phyloP scores from a whole-genome alignment of 2,113 vertebrate genomes.

The Odontesthes bonariensis region DNA sequence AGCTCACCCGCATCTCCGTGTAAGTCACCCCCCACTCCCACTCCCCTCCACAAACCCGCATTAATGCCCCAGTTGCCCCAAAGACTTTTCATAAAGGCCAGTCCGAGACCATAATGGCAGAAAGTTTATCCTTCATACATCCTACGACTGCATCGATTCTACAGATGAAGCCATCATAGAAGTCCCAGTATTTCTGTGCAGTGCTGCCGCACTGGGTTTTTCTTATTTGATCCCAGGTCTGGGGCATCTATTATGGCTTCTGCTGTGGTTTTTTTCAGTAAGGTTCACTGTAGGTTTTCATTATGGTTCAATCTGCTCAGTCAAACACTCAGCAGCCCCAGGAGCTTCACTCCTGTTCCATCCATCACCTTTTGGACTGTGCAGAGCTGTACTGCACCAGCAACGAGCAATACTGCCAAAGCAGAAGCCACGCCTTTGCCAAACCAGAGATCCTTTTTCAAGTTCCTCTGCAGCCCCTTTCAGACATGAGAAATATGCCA shows the following conservation, averaged over 20 bases:
- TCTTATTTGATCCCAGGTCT: slow-evolving; percentile 24
- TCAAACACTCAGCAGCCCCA: slow-evolving; percentile 69
- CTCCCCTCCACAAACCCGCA: slow-evolving; percentile 73
- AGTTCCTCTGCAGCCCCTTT: slow-evolving; percentile 38
- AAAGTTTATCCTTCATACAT: slow-evolving; percentile 26
- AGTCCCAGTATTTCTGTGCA: slow-evolving; percentile 21
- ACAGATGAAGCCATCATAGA: slow-evolving; percentile 37
- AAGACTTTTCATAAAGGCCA: slow-evolving; percentile 44
- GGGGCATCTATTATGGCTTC: slow-evolving; percentile 41
- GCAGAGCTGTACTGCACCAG: slow-evolving; percentile 22
- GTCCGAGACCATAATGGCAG: slow-evolving; percentile 21
- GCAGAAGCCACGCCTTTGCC: slow-evolving; percentile 79
- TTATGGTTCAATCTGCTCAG: slow-evolving; percentile 40
- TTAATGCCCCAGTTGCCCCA: slow-evolving; percentile 64
- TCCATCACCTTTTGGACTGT: slow-evolving; percentile 41
- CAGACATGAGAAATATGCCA: neutral
- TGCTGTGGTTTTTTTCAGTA: slow-evolving; percentile 15
- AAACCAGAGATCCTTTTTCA: slow-evolving; percentile 71
- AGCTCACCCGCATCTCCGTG: slow-evolving; percentile 94
- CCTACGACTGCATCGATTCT: slow-evolving; percentile 11
- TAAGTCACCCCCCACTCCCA: slow-evolving; percentile 87
- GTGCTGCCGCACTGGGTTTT: neutral
- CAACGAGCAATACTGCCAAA: slow-evolving; percentile 45
- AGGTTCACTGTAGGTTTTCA: slow-evolving; percentile 23
- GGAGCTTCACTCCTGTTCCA: slow-evolving; percentile 47